Conservation (phyloP, 37 sponge, comb jelly and placozoan species). For the Dysidea cf. avara region DNA sequence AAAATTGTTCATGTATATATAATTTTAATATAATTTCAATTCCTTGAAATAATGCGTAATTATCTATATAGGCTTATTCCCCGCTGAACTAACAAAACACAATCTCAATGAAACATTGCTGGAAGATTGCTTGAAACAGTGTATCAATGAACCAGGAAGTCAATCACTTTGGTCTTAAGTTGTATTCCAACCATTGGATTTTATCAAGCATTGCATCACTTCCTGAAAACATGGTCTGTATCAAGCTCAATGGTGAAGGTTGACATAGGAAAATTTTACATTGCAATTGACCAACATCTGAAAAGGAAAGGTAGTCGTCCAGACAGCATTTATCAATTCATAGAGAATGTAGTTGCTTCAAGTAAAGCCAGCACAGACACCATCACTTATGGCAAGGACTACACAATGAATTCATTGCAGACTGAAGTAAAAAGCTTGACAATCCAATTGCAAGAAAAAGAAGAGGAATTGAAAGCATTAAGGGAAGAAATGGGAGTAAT, state of each 20-base stretch:
- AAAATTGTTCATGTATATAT: no score
- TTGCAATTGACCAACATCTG: constrained; percentile 18
- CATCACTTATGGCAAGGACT: constrained; percentile 15
- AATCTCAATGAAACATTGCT: no score
- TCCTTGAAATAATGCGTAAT: no score
- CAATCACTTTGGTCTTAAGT: no score
- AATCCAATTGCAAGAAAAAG: neutral
- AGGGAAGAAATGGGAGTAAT: constrained; percentile 11
- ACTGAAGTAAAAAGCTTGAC: constrained; percentile 8
- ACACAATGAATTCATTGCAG: constrained; percentile 18
- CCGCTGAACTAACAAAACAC: no score
- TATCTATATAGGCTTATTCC: no score
- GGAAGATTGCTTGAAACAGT: no score
- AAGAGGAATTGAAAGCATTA: constrained; percentile 6
- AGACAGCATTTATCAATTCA: constrained; percentile 16
- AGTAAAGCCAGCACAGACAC: constrained; percentile 9
- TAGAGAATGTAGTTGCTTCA: constrained; percentile 6
- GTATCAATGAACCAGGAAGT: no score
- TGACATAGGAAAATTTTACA: constrained; percentile 18
- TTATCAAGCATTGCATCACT: constrained; percentile 22
- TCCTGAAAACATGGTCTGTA: constrained; percentile 17
- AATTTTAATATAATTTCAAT: no score
- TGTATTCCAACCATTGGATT: constrained; percentile 18
- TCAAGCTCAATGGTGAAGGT: constrained; percentile 14
- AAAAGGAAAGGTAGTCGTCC: constrained; percentile 15